A percentile compares a stretch with the other conserved stretches of the same genome.
phyloP scores from a whole-genome alignment of 2,888 invertebrate genomes.

The Xylophagus ater region DNA sequence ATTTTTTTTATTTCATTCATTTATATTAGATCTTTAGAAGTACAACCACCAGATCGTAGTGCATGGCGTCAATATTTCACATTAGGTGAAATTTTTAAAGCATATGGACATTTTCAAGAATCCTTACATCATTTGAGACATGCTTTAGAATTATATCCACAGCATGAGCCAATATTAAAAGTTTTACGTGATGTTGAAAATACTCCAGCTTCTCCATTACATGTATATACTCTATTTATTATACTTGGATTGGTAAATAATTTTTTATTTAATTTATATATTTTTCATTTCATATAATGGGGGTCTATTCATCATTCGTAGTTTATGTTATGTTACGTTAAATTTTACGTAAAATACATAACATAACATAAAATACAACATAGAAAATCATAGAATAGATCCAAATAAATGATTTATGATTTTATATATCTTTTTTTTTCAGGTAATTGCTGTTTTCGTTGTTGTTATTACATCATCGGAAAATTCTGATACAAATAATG shows the following conservation, averaged over 20 bases:
- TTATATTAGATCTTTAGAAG: constrained; percentile 52
- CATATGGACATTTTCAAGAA: constrained; percentile 81
- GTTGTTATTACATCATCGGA: constrained; percentile 72
- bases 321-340: too few relatives aligned
- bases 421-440: constrained; percentile 20
- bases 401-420: too few relatives aligned
- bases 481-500: constrained; percentile 25
- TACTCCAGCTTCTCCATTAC: constrained; percentile 67
- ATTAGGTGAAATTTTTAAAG: constrained; percentile 82
- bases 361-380: too few relatives aligned
- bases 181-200: constrained; percentile 74
- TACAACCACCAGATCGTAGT: constrained; percentile 73
- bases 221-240: constrained; percentile 76
- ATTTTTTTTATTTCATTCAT: background rate
- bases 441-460: constrained; percentile 72
- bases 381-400: too few relatives aligned
- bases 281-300: constrained; percentile 1
- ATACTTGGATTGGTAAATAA: constrained; percentile 68
- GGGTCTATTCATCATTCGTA: too few relatives aligned
- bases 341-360: too few relatives aligned
- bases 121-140: constrained; percentile 73
- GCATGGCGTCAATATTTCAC: constrained; percentile 90
- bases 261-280: background rate
- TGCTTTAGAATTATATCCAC: constrained; percentile 72
- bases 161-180: constrained; percentile 68